Evolutionary conservation across 1,140 invertebrate species (phyloP).

Genomic region (Drosophila mauritiana): DNA sequence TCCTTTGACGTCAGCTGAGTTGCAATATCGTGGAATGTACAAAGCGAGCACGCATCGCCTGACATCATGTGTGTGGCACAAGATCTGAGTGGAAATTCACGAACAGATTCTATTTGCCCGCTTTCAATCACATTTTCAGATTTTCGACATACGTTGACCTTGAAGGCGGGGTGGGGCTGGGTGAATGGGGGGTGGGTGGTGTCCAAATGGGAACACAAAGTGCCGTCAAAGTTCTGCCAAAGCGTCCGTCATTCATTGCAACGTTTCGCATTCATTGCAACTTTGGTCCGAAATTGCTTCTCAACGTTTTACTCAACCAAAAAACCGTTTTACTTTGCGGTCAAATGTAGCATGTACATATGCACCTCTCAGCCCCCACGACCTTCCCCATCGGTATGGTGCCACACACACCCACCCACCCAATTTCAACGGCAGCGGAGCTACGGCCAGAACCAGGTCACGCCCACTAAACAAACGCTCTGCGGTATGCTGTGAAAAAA

Average conservation of each 20-base stretch:
- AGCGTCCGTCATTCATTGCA: conserved; percentile 63
- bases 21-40: conserved; percentile 38
- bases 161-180: conserved; percentile 1
- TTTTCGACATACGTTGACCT: conserved; percentile 40
- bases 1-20: conserved; percentile 31
- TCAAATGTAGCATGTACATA: conserved; percentile 78
- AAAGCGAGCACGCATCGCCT: conserved; percentile 22
- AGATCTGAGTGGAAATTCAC: conserved; percentile 21
- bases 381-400: too few relatives aligned
- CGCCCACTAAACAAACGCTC: conserved; percentile 62
- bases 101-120: conserved; percentile 41
- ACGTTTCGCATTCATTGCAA: conserved; percentile 64
- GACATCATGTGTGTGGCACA: conserved; percentile 48
- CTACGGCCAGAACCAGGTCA: conserved; percentile 38
- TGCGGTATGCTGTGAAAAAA: conserved; percentile 61
- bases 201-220: conserved; percentile 30
- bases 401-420: background rate
- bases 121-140: conserved; percentile 50
- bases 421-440: conserved; percentile 12
- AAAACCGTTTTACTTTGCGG: conserved; percentile 78
- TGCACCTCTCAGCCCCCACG: conserved; percentile 18
- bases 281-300: conserved; percentile 70
- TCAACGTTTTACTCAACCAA: conserved; percentile 61
- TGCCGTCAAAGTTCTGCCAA: conserved; percentile 46
- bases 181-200: background rate